A percentile compares a stretch with the other conserved stretches of the same genome.
These are phyloP conservation scores for Lepilemur ruficaudatus DNA, from an alignment of 2,797 vertebrate species.

Conservation along the genomic window DNA sequence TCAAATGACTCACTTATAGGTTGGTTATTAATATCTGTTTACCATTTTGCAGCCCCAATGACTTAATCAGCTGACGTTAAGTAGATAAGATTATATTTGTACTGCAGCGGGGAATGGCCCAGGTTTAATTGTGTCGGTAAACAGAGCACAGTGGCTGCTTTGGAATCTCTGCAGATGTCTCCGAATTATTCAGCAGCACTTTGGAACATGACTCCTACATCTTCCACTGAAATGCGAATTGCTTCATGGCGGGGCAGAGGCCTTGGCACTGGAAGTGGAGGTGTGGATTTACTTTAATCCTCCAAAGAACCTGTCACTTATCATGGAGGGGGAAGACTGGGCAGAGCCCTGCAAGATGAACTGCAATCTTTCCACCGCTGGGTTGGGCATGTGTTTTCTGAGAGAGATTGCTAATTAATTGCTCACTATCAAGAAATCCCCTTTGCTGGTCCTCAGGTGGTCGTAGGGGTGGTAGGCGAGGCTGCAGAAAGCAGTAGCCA, in stretches of 20 bases:
- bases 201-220: neutral
- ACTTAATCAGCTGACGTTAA: conserved; percentile 82
- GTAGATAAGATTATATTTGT: conserved; percentile 81
- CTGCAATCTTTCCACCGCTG: neutral
- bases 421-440: neutral
- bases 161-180: conserved; percentile 68
- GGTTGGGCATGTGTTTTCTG: neutral
- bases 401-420: neutral
- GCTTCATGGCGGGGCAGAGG: conserved; percentile 13
- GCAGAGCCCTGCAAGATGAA: neutral
- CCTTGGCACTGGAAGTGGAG: neutral
- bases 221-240: conserved; percentile 39
- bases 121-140: conserved; percentile 81
- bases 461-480: neutral
- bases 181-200: conserved; percentile 56
- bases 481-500: conserved; percentile 75
- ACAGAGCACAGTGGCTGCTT: conserved; percentile 77
- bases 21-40: conserved; percentile 83
- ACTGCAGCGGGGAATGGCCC: conserved; percentile 61
- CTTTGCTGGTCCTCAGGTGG: conserved; percentile 37
- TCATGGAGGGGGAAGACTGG: neutral
- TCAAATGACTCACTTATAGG: conserved; percentile 72
- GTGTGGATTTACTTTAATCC: neutral
- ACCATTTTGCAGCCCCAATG: conserved; percentile 68
- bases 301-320: neutral